These are phyloP conservation scores for Polydrusus tereticollis DNA, from an alignment of 2,888 invertebrate genomes.

Conservation along the genomic window DNA sequence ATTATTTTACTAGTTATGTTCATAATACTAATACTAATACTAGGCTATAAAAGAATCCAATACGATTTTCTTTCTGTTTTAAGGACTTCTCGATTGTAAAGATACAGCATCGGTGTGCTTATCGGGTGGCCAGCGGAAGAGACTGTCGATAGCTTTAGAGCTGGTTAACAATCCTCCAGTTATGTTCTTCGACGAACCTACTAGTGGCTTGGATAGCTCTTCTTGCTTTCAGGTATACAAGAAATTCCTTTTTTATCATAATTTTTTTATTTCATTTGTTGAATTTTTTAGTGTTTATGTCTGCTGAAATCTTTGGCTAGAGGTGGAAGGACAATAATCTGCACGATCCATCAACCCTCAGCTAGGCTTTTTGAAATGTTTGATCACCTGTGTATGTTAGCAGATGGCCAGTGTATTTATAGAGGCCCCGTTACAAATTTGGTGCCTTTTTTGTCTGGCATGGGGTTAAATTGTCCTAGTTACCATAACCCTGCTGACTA, in stretches of 20 bases:
- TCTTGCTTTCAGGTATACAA: conserved; percentile 81
- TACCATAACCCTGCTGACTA: conserved; percentile 99
- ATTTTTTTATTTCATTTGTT: neutral
- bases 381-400: conserved; percentile 90
- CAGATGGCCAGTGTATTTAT: conserved; percentile 95
- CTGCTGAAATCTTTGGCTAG: conserved; percentile 89
- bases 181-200: conserved; percentile 97
- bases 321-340: conserved; percentile 91
- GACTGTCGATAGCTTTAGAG: conserved; percentile 91
- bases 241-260: neutral
- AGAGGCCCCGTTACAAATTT: conserved; percentile 86
- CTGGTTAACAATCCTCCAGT: conserved; percentile 96
- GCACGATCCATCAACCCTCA: conserved; percentile 97
- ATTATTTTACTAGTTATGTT: neutral
- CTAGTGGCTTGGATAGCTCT: conserved; percentile 93
- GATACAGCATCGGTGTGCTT: conserved; percentile 85
- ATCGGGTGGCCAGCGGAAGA: conserved; percentile 92
- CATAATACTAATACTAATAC: neutral
- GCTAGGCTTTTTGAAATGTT: conserved; percentile 97
- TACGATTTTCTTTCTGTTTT: conserved; percentile 48
- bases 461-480: conserved; percentile 91
- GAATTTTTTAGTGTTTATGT: conserved; percentile 85
- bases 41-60: neutral
- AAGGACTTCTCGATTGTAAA: conserved; percentile 83
- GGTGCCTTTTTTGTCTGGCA: conserved; percentile 88